Base-by-base conservation (phyloP, 2,888 invertebrate genomes). In the Conistra vaccinii region DNA sequence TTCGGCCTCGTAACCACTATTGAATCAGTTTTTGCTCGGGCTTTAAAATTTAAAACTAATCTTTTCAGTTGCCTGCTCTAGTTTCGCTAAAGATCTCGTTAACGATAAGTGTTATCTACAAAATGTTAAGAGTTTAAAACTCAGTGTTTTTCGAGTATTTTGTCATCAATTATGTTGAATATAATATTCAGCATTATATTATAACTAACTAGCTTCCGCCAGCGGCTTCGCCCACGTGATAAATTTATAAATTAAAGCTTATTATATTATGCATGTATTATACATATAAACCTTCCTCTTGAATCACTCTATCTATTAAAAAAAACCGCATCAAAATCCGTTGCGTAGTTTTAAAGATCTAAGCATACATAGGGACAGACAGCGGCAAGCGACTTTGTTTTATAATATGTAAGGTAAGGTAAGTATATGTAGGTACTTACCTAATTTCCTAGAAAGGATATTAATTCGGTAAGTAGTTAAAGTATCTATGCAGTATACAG, bases 21-120 rank as follows among this genome's bases (percentile, higher is more conserved):
- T 63, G 67, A 72, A 73, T 55, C 67, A 58, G 67, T 51, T 80
- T 69, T 78, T 72, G 48, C 57, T 62, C 57, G n/a, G 61, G 26
- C 60, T 63, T 68, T 78, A 48, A 58, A 79, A 69, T 63, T 68
- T 78, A 48, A 58, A 79, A 69, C 61, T 83, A 69, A 79, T 39
- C 48, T 69, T 79, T 79, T 69, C 60, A 69, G 53, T 32, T 65
- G 14, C 57, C 42, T 68, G 67, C 35, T 78, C 63, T 62, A 77
- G 78, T 83, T 83, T 83, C 51, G 35, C 70, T 65, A 35, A 68
- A 69, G 79, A 78, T 65, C 67, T 73, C 71, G 48, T 83, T 78
- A 73, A 78, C 62, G 51, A 69, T 78, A 83, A 78, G 42, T 78
- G 68, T 78, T 71, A 72, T 72, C 78, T 73, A 29, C 26, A 23